These are phyloP conservation scores for Leptura quadrifasciata DNA, from an alignment of 2,888 invertebrate genomes.

Conservation along the genomic window DNA sequence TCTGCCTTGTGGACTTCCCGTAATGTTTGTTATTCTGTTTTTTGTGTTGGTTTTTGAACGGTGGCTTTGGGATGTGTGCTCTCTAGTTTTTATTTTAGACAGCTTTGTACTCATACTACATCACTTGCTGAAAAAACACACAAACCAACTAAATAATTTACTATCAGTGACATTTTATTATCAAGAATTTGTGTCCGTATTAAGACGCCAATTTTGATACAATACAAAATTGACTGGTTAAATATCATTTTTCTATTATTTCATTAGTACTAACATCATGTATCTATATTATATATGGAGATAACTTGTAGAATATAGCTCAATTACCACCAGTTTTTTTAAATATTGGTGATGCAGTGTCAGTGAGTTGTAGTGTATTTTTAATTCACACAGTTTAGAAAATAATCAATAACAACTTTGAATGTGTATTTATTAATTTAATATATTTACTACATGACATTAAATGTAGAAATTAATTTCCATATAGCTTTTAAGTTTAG, in stretches of 20 bases:
- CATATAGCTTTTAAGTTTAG: slow-evolving; percentile 40
- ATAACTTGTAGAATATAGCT: no score
- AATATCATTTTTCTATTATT: background rate
- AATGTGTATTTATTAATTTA: slow-evolving; percentile 29
- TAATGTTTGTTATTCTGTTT: slow-evolving; percentile 64
- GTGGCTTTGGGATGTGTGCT: slow-evolving; percentile 68
- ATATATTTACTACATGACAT: slow-evolving; percentile 28
- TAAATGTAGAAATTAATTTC: slow-evolving; percentile 28
- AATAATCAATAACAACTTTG: slow-evolving; percentile 34
- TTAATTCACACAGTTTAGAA: slow-evolving; percentile 33
- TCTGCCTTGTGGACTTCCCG: slow-evolving; percentile 65
- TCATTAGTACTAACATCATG: background rate
- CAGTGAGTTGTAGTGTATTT: slow-evolving; percentile 25
- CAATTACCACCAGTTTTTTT: background rate
- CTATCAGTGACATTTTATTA: slow-evolving; percentile 22
- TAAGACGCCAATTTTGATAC: background rate
- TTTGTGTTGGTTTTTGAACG: slow-evolving; percentile 67
- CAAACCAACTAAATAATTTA: slow-evolving; percentile 40
- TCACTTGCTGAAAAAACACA: slow-evolving; percentile 39
- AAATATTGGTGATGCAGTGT: slow-evolving; percentile 25
- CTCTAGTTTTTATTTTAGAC: slow-evolving; percentile 60
- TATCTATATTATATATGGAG: background rate
- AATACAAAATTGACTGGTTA: background rate
- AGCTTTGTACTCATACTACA: slow-evolving; percentile 51
- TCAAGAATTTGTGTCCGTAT: background rate